Conservation (phyloP, 2,113 vertebrate species). For the Sturnus vulgaris region DNA sequence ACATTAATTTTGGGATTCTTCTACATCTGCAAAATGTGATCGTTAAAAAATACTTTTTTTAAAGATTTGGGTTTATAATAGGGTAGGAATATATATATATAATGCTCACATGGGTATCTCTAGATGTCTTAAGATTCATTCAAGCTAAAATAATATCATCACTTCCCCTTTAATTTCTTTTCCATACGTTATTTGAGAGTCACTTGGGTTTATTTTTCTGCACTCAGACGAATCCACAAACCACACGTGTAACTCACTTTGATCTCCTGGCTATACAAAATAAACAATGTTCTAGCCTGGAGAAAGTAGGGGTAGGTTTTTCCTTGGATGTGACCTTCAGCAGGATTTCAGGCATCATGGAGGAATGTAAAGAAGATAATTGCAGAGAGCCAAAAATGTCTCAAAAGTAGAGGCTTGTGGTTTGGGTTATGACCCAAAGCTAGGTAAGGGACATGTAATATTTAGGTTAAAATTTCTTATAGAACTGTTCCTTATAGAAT, state of each 20-base stretch:
- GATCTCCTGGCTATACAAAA: background rate
- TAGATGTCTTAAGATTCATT: background rate
- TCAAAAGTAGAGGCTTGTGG: background rate
- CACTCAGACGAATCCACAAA: background rate
- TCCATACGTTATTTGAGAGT: background rate
- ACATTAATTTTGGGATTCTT: background rate
- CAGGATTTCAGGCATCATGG: background rate
- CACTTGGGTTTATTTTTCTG: background rate
- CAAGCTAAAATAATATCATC: background rate
- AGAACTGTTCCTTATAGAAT: background rate
- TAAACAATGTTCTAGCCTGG: background rate
- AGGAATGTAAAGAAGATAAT: background rate
- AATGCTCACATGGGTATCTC: background rate
- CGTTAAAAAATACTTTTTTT: background rate
- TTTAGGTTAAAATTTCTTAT: background rate
- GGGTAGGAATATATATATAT: background rate
- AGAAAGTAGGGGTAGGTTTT: background rate
- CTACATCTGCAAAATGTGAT: background rate
- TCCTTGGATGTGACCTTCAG: background rate
- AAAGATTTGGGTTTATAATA: background rate
- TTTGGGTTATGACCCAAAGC: background rate
- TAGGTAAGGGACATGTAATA: background rate
- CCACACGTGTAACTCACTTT: background rate
- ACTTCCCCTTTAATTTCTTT: constrained; percentile 15
- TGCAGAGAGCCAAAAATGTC: background rate